phyloP scores from a whole-genome alignment of 2,888 invertebrate genomes.

The Troides oblongomaculatus region DNA sequence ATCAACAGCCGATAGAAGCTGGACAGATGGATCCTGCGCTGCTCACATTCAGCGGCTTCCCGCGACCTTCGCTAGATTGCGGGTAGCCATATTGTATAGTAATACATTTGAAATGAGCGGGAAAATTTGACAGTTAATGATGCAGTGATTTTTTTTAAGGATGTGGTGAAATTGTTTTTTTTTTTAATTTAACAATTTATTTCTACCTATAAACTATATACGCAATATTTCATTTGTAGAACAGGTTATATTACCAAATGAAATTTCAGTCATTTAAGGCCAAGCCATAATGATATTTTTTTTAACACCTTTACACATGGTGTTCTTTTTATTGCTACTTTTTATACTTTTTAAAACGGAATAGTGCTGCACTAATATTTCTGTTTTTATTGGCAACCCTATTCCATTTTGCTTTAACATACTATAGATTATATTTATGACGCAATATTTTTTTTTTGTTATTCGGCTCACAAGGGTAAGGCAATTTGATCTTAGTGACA shows the following conservation, averaged over 20 bases:
- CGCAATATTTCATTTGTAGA: constrained; percentile 13
- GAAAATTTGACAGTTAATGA: neutral
- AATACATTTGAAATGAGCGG: neutral
- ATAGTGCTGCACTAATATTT: constrained; percentile 8
- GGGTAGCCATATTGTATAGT: too few species aligned
- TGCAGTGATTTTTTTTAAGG: neutral
- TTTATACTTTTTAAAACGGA: constrained; percentile 14
- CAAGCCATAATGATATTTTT: constrained; percentile 29
- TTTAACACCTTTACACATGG: constrained; percentile 22
- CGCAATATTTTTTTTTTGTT: constrained; percentile 15
- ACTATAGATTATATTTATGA: constrained; percentile 23
- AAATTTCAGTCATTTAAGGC: constrained; percentile 28
- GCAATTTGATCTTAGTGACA: constrained; percentile 18
- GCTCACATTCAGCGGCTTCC: too few species aligned
- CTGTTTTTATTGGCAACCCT: constrained; percentile 15
- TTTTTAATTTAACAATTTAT: neutral
- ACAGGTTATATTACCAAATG: constrained; percentile 1
- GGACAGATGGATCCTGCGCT: too few species aligned
- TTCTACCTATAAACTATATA: constrained; percentile 18
- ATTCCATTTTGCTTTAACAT: constrained; percentile 8
- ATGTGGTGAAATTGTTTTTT: constrained; percentile 23
- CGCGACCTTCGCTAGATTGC: too few species aligned
- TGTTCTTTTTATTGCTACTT: constrained; percentile 21
- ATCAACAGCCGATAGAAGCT: too few species aligned
- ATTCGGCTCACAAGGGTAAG: constrained; percentile 21